These are phyloP conservation scores for Himantopus leucocephalus DNA, from an alignment of 2,113 vertebrate genomes.

Conservation along the genomic window DNA sequence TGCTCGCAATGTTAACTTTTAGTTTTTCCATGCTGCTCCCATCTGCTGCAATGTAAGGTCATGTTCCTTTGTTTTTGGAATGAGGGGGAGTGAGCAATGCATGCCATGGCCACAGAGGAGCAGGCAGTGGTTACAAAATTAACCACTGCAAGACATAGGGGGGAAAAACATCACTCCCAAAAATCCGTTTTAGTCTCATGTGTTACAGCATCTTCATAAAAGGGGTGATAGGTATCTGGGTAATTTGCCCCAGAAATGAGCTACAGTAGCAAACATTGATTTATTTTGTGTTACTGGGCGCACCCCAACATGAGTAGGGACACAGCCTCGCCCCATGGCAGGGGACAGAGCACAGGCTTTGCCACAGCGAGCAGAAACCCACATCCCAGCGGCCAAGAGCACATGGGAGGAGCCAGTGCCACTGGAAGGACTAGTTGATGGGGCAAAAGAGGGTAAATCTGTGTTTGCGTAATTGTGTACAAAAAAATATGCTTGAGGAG, in stretches of 20 bases:
- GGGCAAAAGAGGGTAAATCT: neutral
- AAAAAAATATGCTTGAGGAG: no score
- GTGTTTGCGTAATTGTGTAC: neutral
- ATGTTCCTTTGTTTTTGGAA: constrained; percentile 39
- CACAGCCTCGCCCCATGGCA: neutral
- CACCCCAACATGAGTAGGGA: neutral
- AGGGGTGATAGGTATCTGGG: neutral
- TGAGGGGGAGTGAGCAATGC: constrained; percentile 20
- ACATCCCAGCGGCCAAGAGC: fast-evolving
- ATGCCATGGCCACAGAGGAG: neutral
- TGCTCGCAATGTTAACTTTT: neutral
- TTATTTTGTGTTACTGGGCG: neutral
- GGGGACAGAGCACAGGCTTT: neutral
- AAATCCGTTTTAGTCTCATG: neutral
- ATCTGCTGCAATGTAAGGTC: constrained; percentile 15
- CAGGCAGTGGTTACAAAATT: neutral
- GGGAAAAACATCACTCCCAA: neutral
- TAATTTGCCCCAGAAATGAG: neutral
- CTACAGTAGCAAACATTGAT: neutral
- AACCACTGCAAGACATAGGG: neutral
- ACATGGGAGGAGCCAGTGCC: no score
- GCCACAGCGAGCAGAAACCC: neutral
- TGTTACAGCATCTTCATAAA: neutral
- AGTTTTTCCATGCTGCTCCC: neutral
- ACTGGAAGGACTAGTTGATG: fast-evolving